Evolutionary conservation across 2,888 invertebrate species (phyloP).

Genomic region (Eristalis intricaria): DNA sequence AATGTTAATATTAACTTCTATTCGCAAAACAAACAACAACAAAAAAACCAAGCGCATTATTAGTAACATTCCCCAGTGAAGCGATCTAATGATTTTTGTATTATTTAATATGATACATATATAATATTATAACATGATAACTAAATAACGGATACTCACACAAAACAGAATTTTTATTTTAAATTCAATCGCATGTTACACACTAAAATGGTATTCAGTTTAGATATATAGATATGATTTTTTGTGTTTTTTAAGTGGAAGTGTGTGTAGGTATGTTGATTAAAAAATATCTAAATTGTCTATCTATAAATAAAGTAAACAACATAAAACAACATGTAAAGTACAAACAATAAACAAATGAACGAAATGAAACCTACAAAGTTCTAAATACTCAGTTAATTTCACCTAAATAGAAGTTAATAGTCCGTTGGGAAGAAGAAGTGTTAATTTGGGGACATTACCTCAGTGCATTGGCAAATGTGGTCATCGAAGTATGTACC

Average conservation of each 20-base stretch:
- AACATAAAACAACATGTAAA: slow-evolving; percentile 70
- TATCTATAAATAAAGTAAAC: slow-evolving; percentile 79
- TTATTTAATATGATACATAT: not conserved
- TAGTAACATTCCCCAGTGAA: slow-evolving; percentile 55
- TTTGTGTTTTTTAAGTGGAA: slow-evolving; percentile 28
- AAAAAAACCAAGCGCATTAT: slow-evolving; percentile 45
- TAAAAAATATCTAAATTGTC: slow-evolving; percentile 76
- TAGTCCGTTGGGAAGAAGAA: slow-evolving; percentile 23
- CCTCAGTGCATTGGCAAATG: slow-evolving; percentile 79
- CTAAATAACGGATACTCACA: slow-evolving; percentile 64
- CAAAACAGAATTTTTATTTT: slow-evolving; percentile 51
- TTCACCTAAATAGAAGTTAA: slow-evolving; percentile 72
- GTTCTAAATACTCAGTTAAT: slow-evolving; percentile 54
- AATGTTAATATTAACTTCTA: slow-evolving; percentile 72
- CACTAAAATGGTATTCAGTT: slow-evolving; percentile 45
- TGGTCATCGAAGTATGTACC: slow-evolving; percentile 84
- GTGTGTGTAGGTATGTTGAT: slow-evolving; percentile 59
- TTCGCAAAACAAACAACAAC: slow-evolving; percentile 19
- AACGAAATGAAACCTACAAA: slow-evolving; percentile 60
- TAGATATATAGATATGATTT: slow-evolving; percentile 20
- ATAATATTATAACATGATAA: slow-evolving; percentile 11
- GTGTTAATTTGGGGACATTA: slow-evolving; percentile 66
- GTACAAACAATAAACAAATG: slow-evolving; percentile 61
- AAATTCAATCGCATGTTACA: slow-evolving; percentile 56
- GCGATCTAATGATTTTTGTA: slow-evolving; percentile 30